A percentile compares a stretch with the other conserved stretches of the same genome.
Conservation (phyloP, 2,113 vertebrate species). For the Heterotis niloticus region DNA sequence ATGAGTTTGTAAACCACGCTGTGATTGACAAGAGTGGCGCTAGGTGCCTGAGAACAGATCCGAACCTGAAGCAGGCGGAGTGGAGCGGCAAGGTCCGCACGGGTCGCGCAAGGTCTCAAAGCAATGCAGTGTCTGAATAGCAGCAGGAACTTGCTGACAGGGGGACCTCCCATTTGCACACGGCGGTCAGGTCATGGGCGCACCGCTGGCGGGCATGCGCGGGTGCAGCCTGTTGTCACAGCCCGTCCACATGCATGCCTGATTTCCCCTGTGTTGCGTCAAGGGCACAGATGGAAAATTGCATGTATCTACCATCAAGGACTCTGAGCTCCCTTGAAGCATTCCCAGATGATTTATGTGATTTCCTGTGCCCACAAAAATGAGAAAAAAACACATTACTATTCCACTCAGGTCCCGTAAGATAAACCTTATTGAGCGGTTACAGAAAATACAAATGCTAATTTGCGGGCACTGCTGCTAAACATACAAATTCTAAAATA, state of each 20-base stretch:
- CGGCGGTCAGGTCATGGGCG: background rate
- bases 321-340: background rate
- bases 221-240: background rate
- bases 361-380: conserved; percentile 6
- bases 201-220: too few species aligned
- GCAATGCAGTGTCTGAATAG: background rate
- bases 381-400: background rate
- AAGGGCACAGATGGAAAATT: background rate
- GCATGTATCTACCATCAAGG: conserved; percentile 13
- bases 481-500: conserved; percentile 14
- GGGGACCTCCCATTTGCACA: background rate
- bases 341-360: conserved; percentile 18
- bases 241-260: background rate
- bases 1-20: background rate
- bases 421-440: background rate
- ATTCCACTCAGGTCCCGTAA: conserved; percentile 10
- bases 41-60: background rate
- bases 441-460: conserved; percentile 2
- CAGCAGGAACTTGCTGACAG: conserved; percentile 1
- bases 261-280: background rate
- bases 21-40: background rate
- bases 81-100: background rate
- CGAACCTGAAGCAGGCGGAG: background rate
- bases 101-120: background rate
- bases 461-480: background rate